Percentiles rank a stretch among this genome's conserved stretches.
Conservation (phyloP, 2,888 invertebrate genomes). For the Stenoptilia bipunctidactyla region DNA sequence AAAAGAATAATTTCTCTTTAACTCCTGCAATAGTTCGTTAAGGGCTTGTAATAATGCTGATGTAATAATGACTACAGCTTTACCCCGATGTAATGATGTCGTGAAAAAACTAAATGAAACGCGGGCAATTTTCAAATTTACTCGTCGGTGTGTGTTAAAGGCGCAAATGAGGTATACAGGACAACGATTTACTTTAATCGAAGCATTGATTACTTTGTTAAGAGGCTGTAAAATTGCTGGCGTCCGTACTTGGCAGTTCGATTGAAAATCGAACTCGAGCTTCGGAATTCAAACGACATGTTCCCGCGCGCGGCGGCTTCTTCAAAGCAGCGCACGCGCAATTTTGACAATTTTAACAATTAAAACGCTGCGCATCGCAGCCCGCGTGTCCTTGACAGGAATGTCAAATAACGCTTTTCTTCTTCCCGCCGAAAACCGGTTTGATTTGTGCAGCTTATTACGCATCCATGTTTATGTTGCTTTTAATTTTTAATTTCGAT, state of each 20-base stretch:
- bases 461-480: slow-evolving; percentile 21
- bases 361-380: slow-evolving; percentile 57
- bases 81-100: not conserved
- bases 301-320: slow-evolving; percentile 31
- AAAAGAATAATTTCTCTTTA: too few relatives aligned
- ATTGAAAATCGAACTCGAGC: slow-evolving; percentile 29
- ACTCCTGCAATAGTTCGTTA: not conserved
- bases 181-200: not conserved
- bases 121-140: not conserved
- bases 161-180: not conserved
- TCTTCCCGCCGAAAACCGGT: slow-evolving; percentile 36
- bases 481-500: slow-evolving; percentile 26
- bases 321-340: slow-evolving; percentile 43
- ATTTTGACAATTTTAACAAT: slow-evolving; percentile 69
- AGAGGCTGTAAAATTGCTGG: not conserved
- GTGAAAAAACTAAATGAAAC: slow-evolving; percentile 1
- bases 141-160: not conserved
- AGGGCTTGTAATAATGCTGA: slow-evolving; percentile 1
- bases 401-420: slow-evolving; percentile 30
- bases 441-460: slow-evolving; percentile 33
- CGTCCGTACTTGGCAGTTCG: slow-evolving; percentile 12
- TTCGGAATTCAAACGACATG: slow-evolving; percentile 24
- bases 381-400: slow-evolving; percentile 57
- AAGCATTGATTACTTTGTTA: not conserved
- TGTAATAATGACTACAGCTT: not conserved